phyloP scores from a whole-genome alignment of 2,113 vertebrate species.

The Corythornis cristatus region DNA sequence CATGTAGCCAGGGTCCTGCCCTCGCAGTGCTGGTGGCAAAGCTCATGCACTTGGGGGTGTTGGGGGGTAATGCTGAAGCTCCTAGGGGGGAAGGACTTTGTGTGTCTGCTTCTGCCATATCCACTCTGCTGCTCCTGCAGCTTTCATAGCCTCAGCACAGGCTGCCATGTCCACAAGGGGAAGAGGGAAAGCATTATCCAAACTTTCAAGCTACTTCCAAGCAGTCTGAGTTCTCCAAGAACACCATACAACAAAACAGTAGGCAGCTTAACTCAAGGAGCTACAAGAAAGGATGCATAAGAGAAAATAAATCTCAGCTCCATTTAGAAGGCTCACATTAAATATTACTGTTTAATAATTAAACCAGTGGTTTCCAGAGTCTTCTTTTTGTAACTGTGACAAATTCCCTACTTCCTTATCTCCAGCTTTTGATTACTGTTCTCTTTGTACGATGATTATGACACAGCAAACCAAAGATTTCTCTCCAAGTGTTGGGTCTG shows the following conservation, averaged over 20 bases:
- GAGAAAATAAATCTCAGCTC: not conserved
- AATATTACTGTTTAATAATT: not conserved
- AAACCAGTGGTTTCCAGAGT: not conserved
- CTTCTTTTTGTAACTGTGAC: not conserved
- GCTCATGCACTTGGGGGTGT: not conserved
- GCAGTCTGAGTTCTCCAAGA: not conserved
- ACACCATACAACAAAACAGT: not conserved
- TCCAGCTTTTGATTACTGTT: not conserved
- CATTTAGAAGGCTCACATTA: not conserved
- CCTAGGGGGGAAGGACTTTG: fast-evolving
- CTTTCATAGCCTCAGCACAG: not conserved
- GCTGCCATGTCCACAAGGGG: not conserved
- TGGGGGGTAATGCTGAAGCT: not conserved
- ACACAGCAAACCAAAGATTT: not conserved
- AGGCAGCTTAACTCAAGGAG: not conserved
- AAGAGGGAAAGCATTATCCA: not conserved
- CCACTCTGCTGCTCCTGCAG: not conserved
- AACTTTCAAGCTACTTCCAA: not conserved
- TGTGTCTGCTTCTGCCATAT: not conserved
- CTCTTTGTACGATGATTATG: not conserved
- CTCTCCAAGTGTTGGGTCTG: not conserved
- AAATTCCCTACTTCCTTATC: not conserved
- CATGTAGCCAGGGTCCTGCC: not conserved
- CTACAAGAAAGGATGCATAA: not conserved
- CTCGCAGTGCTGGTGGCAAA: not conserved